Percentiles rank a stretch among this genome's conserved stretches.
Conservation (phyloP, 2,888 invertebrate genomes). For the Athalia cordata region DNA sequence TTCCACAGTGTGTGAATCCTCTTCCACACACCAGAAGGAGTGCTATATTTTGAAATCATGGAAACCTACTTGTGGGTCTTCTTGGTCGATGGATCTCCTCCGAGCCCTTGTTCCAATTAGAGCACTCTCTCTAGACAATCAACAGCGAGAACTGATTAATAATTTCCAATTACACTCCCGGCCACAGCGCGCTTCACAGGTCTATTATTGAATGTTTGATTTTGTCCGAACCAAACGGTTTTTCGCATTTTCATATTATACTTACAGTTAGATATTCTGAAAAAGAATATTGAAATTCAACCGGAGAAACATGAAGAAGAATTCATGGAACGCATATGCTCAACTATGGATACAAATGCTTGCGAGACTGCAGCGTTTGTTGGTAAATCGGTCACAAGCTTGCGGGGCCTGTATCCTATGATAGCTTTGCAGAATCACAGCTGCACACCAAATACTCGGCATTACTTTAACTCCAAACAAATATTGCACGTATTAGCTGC, state of each 20-base stretch:
- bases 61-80: constrained; percentile 73
- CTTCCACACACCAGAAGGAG: constrained; percentile 78
- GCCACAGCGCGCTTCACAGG: constrained; percentile 77
- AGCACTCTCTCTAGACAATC: constrained; percentile 70
- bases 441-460: constrained; percentile 81
- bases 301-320: constrained; percentile 77
- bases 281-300: constrained; percentile 73
- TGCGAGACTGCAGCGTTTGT: constrained; percentile 77
- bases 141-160: constrained; percentile 75
- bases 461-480: constrained; percentile 77
- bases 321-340: constrained; percentile 78
- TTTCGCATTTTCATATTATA: constrained; percentile 12
- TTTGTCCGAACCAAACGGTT: background rate
- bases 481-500: constrained; percentile 79
- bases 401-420: constrained; percentile 81
- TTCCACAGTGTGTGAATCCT: constrained; percentile 78
- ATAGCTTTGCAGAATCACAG: constrained; percentile 82
- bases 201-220: constrained; percentile 47
- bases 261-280: constrained; percentile 74
- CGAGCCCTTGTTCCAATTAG: constrained; percentile 73
- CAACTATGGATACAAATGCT: constrained; percentile 81
- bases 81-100: constrained; percentile 69
- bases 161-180: constrained; percentile 76
- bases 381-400: constrained; percentile 73
- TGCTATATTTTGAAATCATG: constrained; percentile 79